Conservation (phyloP, 1,140 invertebrate species). For the Alviniconcha marisindica region DNA sequence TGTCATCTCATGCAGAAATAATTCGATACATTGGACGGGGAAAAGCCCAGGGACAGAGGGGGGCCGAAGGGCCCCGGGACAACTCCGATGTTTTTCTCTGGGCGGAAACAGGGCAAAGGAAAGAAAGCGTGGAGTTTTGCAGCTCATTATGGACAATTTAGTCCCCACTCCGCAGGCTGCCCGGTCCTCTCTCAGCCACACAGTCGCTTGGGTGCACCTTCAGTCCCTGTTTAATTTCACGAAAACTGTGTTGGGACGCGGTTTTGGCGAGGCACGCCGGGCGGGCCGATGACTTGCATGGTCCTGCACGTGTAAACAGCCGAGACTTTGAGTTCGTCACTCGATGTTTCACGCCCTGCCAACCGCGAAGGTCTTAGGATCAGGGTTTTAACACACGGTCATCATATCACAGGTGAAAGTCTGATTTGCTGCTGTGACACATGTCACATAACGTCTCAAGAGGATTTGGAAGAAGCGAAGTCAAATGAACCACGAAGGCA, state of each 20-base stretch:
- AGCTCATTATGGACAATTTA: conserved; percentile 30
- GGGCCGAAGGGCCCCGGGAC: neutral
- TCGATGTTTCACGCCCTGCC: neutral
- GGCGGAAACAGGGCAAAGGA: conserved; percentile 14
- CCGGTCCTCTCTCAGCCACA: neutral
- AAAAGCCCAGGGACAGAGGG: neutral
- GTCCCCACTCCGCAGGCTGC: neutral
- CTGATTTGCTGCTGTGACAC: too few species aligned
- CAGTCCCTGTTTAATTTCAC: neutral
- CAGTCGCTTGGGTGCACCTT: conserved; percentile 8
- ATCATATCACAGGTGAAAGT: too few species aligned
- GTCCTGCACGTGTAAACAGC: neutral
- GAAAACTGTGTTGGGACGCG: neutral
- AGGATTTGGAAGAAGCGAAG: too few species aligned
- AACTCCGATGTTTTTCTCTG: neutral
- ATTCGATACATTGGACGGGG: conserved; percentile 26
- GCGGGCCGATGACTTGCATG: neutral
- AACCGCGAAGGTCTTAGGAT: neutral
- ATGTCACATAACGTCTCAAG: too few species aligned
- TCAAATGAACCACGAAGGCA: too few species aligned
- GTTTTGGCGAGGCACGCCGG: neutral
- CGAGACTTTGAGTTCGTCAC: neutral
- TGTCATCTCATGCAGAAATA: conserved; percentile 30
- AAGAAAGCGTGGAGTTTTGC: conserved; percentile 7
- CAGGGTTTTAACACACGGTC: neutral